Evolutionary conservation across 2,113 vertebrate species (phyloP).

Genomic region (Hippocampus comes): DNA sequence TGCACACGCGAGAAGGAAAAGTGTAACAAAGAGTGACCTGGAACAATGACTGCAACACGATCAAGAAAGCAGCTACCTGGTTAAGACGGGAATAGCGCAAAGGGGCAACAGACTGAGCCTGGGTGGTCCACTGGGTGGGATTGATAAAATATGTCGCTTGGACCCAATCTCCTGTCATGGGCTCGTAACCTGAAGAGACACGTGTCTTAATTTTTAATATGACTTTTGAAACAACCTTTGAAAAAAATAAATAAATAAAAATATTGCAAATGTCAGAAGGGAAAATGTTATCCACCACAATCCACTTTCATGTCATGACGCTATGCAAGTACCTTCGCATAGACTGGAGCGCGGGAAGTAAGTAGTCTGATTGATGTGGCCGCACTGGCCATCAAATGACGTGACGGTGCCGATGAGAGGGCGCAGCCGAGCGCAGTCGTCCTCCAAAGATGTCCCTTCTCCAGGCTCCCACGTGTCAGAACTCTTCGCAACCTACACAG

Average conservation of each 20-base stretch:
- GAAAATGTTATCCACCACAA: neutral
- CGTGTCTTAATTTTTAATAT: neutral
- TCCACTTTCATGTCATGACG: neutral
- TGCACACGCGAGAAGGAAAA: constrained; percentile 35
- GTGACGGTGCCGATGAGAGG: constrained; percentile 85
- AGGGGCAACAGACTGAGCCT: constrained; percentile 81
- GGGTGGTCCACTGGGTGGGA: constrained; percentile 74
- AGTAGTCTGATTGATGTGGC: constrained; percentile 85
- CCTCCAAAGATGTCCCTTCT: constrained; percentile 25
- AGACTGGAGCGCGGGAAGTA: constrained; percentile 78
- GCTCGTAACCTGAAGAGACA: constrained; percentile 75
- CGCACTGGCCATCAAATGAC: constrained; percentile 71
- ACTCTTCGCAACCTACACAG: constrained; percentile 71
- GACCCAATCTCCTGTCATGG: constrained; percentile 91
- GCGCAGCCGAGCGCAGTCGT: constrained; percentile 59
- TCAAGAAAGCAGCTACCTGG: constrained; percentile 64
- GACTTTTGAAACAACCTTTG: neutral
- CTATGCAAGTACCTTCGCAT: constrained; percentile 76
- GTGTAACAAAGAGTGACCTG: neutral
- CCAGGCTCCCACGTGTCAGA: constrained; percentile 73
- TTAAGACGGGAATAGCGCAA: constrained; percentile 84
- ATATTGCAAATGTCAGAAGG: neutral
- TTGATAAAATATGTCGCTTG: constrained; percentile 85
- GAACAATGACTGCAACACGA: neutral
- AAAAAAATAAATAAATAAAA: neutral